Conservation (phyloP, 2,888 invertebrate species). For the Heliconius erato region DNA sequence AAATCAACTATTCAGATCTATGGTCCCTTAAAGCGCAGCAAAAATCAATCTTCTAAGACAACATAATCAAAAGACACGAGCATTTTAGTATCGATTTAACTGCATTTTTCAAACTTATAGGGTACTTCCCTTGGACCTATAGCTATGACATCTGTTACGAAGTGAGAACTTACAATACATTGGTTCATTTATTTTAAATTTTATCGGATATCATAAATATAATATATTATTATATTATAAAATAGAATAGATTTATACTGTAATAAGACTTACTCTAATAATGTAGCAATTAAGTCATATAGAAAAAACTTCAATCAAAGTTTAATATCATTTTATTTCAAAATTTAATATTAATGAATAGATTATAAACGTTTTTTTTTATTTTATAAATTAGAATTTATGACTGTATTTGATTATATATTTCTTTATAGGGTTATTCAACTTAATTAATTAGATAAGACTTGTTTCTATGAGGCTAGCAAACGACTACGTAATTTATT, state of each 20-base stretch:
- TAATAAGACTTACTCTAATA: neutral
- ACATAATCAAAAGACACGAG: too few relatives aligned
- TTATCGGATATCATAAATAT: neutral
- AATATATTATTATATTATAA: neutral
- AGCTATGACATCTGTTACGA: too few relatives aligned
- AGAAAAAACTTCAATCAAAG: constrained; percentile 4
- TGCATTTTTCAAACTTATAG: too few relatives aligned
- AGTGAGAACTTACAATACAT: too few relatives aligned
- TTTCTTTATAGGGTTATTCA: constrained; percentile 23
- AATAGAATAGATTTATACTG: neutral
- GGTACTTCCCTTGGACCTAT: too few relatives aligned
- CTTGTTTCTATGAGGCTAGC: neutral
- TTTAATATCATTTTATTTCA: neutral
- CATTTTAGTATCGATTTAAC: too few relatives aligned
- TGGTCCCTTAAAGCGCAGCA: too few relatives aligned
- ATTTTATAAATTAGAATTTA: constrained; percentile 17
- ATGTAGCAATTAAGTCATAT: neutral
- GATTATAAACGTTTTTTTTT: neutral
- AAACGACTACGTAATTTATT: neutral
- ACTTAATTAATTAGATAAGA: constrained; percentile 11
- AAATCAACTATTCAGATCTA: too few relatives aligned
- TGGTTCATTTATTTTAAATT: too few relatives aligned
- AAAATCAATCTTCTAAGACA: too few relatives aligned
- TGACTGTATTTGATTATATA: constrained; percentile 4
- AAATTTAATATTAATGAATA: neutral